Evolutionary conservation across 2,888 invertebrate species (phyloP).

Genomic region (Brachyopa scutellaris): DNA sequence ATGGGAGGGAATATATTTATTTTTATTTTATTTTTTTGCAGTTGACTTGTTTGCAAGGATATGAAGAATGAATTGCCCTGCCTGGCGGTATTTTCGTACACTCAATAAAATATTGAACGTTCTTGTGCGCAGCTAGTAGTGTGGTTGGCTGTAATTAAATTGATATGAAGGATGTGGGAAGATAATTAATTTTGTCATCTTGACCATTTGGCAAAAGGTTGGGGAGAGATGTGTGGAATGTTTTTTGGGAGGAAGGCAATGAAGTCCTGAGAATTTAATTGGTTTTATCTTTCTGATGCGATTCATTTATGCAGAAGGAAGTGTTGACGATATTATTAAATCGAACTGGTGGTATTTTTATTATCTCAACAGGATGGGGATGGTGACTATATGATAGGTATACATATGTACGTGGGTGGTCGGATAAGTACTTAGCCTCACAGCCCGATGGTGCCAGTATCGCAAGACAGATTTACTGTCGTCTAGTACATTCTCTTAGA

Average conservation of each 20-base stretch:
- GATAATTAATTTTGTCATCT: slow-evolving; percentile 70
- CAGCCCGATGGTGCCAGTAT: too few relatives aligned
- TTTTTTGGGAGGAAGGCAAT: not conserved
- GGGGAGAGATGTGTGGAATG: slow-evolving; percentile 11
- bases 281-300: slow-evolving; percentile 43
- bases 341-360: slow-evolving; percentile 8
- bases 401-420: too few relatives aligned
- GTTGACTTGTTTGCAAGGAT: slow-evolving; percentile 61
- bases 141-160: slow-evolving; percentile 58
- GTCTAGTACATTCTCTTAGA: too few relatives aligned
- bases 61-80: slow-evolving; percentile 61
- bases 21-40: slow-evolving; percentile 64
- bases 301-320: slow-evolving; percentile 26
- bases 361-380: too few relatives aligned
- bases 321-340: slow-evolving; percentile 26
- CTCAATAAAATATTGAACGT: slow-evolving; percentile 49
- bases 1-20: slow-evolving; percentile 18
- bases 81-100: slow-evolving; percentile 28
- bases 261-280: slow-evolving; percentile 25
- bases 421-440: too few relatives aligned
- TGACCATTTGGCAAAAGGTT: slow-evolving; percentile 33
- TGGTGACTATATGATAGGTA: too few relatives aligned
- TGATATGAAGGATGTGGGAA: slow-evolving; percentile 53
- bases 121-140: slow-evolving; percentile 1
- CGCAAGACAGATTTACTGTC: too few relatives aligned